Evolutionary conservation across 2,113 vertebrate genomes (phyloP), one percentile per base, ranked within the genome.

Genomic region (Phocoena sinus): DNA sequence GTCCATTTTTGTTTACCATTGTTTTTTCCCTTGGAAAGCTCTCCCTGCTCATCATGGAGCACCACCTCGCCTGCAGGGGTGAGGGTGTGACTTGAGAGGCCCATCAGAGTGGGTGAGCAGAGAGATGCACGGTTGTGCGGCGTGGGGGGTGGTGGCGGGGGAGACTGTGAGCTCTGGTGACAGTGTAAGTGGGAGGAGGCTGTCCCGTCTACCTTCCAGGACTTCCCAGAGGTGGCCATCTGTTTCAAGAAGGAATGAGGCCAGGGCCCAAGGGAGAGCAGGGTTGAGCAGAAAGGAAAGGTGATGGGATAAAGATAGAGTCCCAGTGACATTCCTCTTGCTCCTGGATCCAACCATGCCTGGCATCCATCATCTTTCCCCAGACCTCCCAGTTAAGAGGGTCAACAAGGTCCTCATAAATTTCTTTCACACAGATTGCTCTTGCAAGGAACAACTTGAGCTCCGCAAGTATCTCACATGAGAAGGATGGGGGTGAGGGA

Each of bases 281-380:
- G 21, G 36, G 38, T 1, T 31, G 47, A 28, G 13, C 26, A 36
- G 63, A 65, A 65, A 21, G 38, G n/a, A 68, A n/a, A 80, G 26
- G 17, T 6, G 2, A 38, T 33, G 13, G 4, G 62, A 28, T 20
- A 28, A 20, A 91, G 67, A 21, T 15, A 77, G 26, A n/a, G 26
- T 9, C 44, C 14, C 12, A 1, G 1, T 0, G 31, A 33, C 41
- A 6, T 0, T 13, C 5, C 21, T 25, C 21, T 18, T 26, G 38
- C 68, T 44, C 28, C 68, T 82, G 94, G 94, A n/a, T 82, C n/a
- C 74, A 38, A n/a, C 68, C 62, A 15, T 23, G 10, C 63, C 93
- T 65, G 89, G 71, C 14, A n/a, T 21, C 77, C 70, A 25, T 80
- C 53, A 8, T 26, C 68, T 74, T 14, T 56, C 47, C 36, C 28